Conservation (phyloP, 2,113 vertebrate species). For the Sorex araneus region DNA sequence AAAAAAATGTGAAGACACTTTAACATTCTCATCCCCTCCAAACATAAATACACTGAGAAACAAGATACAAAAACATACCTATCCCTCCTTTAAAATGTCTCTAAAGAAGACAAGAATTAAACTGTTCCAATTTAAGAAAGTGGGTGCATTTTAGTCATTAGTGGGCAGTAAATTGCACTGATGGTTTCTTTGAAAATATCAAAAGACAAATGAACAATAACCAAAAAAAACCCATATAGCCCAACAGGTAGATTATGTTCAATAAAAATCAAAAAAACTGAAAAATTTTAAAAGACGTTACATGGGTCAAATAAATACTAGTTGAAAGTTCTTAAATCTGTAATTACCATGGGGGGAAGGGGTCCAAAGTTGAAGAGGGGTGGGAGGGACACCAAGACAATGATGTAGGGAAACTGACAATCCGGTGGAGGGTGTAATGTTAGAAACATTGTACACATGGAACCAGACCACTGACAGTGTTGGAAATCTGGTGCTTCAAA, state of each 20-base stretch:
- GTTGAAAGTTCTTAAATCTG: no score
- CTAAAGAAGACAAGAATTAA: not conserved
- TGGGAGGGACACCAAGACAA: no score
- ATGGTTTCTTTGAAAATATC: constrained; percentile 25
- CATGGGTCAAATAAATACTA: not conserved
- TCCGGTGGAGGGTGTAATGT: no score
- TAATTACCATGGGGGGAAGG: no score
- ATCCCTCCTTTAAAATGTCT: not conserved
- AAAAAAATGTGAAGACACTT: constrained; percentile 44
- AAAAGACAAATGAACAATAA: not conserved
- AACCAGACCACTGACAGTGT: no score
- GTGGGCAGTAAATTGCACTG: not conserved
- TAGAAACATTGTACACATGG: no score
- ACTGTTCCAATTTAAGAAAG: not conserved
- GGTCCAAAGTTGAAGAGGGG: no score
- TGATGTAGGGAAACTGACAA: no score
- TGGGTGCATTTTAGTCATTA: not conserved
- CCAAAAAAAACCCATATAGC: not conserved
- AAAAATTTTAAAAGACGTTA: constrained; percentile 46
- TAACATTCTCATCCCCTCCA: not conserved
- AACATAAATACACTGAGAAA: not conserved
- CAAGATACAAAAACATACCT: constrained; percentile 5
- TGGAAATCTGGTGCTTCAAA: no score
- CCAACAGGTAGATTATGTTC: constrained; percentile 9
- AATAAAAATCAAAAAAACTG: not conserved